Base-by-base conservation (phyloP, 2,113 vertebrate genomes). In the Emydocephalus ijimae region DNA sequence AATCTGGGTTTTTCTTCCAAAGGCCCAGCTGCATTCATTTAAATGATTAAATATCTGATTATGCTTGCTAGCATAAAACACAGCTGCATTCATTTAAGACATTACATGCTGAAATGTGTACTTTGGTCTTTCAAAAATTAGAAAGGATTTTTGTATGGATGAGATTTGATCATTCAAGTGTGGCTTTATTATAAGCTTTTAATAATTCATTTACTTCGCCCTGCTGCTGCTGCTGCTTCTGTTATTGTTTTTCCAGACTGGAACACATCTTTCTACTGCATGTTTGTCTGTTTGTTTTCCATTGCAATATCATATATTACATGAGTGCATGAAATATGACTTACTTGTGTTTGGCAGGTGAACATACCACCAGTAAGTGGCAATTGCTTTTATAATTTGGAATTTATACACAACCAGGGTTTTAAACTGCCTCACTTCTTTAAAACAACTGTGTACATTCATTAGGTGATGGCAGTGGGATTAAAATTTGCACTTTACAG, bases 81-180 rank as follows among this genome's bases (percentile, higher is more conserved):
- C 56, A 94, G 81, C 23, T 89, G 26, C 20, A 85, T 86, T 94
- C 94, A 92, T 89, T 88, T 93, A 48, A 57, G 50, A 45, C 88
- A 93, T 92, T 69, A 39, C 0, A 0, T 92, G 74, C 57, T 2
- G 88, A 45, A 93, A 61, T 87, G 88, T 86, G 88, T 55, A 85
- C n/a, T 20, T 14, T 52, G 34, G 3, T 14, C 18, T 23, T 94
- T 26, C 34, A 90, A 52, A 93, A 92, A 94, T 89, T 6, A 59
- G 89, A 86, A 15, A 2, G 2, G 26, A 21, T 94, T 95, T 81
- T 91, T 95, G 12, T 81, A 39, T 85, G 18, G 6, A 87, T 88
- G 90, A 4, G 0, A 0, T 94, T 85, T 92, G 88, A 3, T 90
- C 29, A 64, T 90, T 90, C 86, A 20, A 1, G 1, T 20, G 14